Percentiles rank a stretch among this genome's conserved stretches.
Conservation (phyloP, 2,797 vertebrate genomes). For the Gorsachius magnificus region DNA sequence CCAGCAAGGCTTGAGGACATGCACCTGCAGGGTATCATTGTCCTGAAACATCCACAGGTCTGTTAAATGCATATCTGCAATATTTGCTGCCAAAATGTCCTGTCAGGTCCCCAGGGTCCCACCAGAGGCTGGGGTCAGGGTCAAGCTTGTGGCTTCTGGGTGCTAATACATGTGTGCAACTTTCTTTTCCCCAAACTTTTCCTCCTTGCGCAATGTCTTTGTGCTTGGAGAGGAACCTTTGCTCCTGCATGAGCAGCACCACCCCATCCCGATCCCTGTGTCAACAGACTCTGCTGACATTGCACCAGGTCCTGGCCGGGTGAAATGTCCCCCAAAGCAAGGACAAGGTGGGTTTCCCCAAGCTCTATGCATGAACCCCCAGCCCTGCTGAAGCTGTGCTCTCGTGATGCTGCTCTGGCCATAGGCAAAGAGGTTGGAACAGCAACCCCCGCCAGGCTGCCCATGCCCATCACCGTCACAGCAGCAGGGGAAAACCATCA, state of each 20-base stretch:
- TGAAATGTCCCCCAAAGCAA: not conserved
- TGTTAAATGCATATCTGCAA: not conserved
- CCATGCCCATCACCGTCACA: not conserved
- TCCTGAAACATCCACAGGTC: not conserved
- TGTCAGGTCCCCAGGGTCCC: not conserved
- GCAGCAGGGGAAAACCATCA: not conserved
- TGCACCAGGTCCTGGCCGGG: not conserved
- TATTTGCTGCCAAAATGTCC: not conserved
- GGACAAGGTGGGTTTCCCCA: not conserved
- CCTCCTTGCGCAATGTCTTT: not conserved
- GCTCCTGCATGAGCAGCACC: not conserved
- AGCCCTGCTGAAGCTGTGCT: not conserved
- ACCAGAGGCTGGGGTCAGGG: not conserved
- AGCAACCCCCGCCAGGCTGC: not conserved
- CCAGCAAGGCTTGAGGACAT: not conserved
- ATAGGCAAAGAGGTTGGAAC: not conserved
- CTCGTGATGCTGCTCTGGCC: not conserved
- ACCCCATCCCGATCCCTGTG: rapidly evolving
- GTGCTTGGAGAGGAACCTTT: constrained; percentile 5
- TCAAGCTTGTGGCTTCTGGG: not conserved
- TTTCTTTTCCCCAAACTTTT: not conserved
- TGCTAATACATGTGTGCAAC: not conserved
- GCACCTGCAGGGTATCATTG: not conserved
- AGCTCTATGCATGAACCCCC: not conserved
- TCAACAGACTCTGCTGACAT: not conserved